Base-by-base conservation (phyloP, 53 echinoderm and acorn worm species). In the Arbacia lixula region DNA sequence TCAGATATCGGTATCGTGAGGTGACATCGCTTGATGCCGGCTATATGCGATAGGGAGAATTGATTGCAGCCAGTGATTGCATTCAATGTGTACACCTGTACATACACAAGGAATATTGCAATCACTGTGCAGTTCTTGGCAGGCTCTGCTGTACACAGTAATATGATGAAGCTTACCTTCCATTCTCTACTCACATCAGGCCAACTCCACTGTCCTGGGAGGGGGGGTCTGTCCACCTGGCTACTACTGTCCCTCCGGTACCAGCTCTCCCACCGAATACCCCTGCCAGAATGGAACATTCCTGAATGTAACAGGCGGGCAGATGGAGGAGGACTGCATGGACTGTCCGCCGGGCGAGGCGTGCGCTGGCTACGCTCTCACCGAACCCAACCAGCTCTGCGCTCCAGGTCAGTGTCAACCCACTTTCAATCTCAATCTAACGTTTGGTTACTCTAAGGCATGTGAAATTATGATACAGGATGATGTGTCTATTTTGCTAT, bases 201-300 rank as follows among this genome's bases (percentile, higher is more conserved):
- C 84, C 31, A 85, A 94, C 56, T 78, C 46, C 25, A 91, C 89
- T 29, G 85, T 82, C 1, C 60, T 78, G 0, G 79, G 79, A 5
- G 96, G 96, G 50, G 90, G 87, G n/a, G 83, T 88, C 41, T 95
- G 95, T 41, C 95, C 92, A 31, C 63, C 42, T 42, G 95, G 95
- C 25, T 92, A 85, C 77, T 95, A 85, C 86, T 95, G 95, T 43
- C 85, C 66, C 17, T 85, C 57, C 16, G 92, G 92, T 22, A 95
- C 92, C 0, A 81, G 87, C 33, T 87, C 87, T 33, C 92, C 92
- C n/a, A 87, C 61, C 65, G 86, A 78, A 35, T 84, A 38, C 67
- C 95, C 95, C 11, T 95, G 95, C 81, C 60, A 86, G n/a, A 96
- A 96, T 86, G 96, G 96, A 71, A 96, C 96, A 1, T 96, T 85